Conservation (phyloP, 2,888 invertebrate genomes). For the Andrena praecox region DNA sequence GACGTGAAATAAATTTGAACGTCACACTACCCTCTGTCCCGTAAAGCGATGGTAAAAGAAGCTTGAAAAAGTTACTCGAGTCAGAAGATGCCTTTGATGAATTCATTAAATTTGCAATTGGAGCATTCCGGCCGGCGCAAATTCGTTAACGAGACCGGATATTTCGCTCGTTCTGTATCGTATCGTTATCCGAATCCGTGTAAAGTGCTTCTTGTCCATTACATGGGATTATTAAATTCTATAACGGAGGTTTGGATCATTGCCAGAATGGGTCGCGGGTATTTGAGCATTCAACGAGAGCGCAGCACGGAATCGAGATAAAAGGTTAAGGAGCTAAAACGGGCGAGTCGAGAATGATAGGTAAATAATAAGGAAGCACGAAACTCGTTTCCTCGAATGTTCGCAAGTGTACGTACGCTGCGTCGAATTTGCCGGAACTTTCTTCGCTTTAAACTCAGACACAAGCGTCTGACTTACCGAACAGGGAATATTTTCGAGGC, state of each 20-base stretch:
- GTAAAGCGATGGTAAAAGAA: neutral
- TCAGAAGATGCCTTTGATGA: neutral
- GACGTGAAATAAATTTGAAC: neutral
- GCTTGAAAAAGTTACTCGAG: neutral
- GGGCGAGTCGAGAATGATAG: slow-evolving; percentile 14
- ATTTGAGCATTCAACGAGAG: slow-evolving; percentile 29
- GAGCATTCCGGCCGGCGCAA: slow-evolving; percentile 30
- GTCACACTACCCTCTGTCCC: neutral
- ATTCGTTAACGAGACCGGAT: slow-evolving; percentile 40
- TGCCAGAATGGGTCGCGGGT: slow-evolving; percentile 54
- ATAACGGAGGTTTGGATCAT: slow-evolving; percentile 64
- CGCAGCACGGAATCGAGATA: slow-evolving; percentile 21
- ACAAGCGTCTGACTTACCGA: neutral
- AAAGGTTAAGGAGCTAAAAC: slow-evolving; percentile 35
- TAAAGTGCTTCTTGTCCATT: slow-evolving; percentile 61
- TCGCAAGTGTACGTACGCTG: neutral
- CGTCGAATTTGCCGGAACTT: neutral
- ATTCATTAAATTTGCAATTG: neutral
- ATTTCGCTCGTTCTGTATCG: slow-evolving; percentile 38
- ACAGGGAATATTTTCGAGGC: neutral
- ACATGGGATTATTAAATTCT: slow-evolving; percentile 70
- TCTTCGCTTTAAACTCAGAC: neutral
- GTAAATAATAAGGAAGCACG: slow-evolving; percentile 41
- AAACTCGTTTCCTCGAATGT: slow-evolving; percentile 14
- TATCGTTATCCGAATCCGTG: slow-evolving; percentile 47